These are phyloP conservation scores for Chaenocephalus aceratus DNA, from an alignment of 2,113 vertebrate species.

Conservation along the genomic window DNA sequence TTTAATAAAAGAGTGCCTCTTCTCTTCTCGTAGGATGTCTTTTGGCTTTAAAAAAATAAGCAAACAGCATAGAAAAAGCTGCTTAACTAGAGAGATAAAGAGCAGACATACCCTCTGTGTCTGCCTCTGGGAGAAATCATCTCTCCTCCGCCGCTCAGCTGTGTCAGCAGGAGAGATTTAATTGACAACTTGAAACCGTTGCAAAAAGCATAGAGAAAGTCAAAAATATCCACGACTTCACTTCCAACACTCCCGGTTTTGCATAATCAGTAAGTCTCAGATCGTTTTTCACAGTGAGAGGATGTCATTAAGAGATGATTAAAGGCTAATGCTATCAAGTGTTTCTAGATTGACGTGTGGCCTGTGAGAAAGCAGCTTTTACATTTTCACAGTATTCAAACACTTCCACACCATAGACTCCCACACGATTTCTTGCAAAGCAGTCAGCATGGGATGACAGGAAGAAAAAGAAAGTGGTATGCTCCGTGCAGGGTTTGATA, in stretches of 20 bases:
- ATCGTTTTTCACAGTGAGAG: conserved; percentile 21
- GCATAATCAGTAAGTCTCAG: conserved; percentile 21
- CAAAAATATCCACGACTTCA: conserved; percentile 15
- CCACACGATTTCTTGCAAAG: conserved; percentile 12
- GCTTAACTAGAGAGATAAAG: conserved; percentile 32
- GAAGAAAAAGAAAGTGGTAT: not conserved
- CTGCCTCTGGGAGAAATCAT: conserved; percentile 11
- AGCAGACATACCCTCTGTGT: conserved; percentile 25
- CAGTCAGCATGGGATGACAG: conserved; percentile 20
- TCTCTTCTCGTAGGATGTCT: no score
- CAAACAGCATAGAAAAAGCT: no score
- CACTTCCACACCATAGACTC: not conserved
- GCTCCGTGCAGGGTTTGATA: not conserved
- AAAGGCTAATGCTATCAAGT: conserved; percentile 10
- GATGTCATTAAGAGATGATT: conserved; percentile 37
- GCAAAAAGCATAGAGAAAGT: conserved; percentile 1
- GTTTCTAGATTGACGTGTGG: conserved; percentile 12
- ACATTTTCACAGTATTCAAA: conserved; percentile 1
- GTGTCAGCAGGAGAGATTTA: conserved; percentile 18
- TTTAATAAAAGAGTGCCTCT: no score
- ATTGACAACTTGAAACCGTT: conserved; percentile 28
- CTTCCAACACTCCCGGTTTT: conserved; percentile 21
- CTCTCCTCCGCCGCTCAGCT: conserved; percentile 1
- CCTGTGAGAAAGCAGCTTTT: conserved; percentile 7
- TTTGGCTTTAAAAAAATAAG: no score